Evolutionary conservation across 2,888 invertebrate species (phyloP).

Genomic region (Malachius bipustulatus): DNA sequence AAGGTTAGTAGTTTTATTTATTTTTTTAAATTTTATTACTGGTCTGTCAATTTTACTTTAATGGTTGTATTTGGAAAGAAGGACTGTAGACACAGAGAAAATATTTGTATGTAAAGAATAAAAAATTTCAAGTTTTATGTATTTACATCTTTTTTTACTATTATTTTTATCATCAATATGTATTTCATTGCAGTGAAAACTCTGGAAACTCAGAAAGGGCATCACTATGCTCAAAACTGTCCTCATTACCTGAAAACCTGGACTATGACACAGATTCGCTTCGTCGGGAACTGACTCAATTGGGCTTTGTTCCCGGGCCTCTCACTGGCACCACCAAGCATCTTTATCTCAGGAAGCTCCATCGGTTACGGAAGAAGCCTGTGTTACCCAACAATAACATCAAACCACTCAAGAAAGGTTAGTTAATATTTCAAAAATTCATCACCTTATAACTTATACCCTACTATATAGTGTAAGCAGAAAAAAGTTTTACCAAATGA

Average conservation of each 20-base stretch:
- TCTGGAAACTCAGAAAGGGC: slow-evolving; percentile 23
- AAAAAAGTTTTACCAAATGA: too few relatives aligned
- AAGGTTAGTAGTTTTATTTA: too few relatives aligned
- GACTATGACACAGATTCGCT: slow-evolving; percentile 57
- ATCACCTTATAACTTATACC: too few relatives aligned
- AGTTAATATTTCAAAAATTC: too few relatives aligned
- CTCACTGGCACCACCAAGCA: slow-evolving; percentile 65
- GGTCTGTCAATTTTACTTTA: background rate
- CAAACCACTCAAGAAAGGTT: slow-evolving; percentile 25
- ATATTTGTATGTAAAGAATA: background rate
- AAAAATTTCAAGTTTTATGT: too few relatives aligned
- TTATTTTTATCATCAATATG: background rate
- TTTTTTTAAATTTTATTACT: too few relatives aligned
- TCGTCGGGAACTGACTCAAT: slow-evolving; percentile 47
- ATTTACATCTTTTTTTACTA: slow-evolving; percentile 10
- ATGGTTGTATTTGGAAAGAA: background rate
- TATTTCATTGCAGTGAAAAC: slow-evolving; percentile 20
- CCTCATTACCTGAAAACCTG: slow-evolving; percentile 45
- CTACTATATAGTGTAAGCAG: too few relatives aligned
- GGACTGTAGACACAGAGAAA: background rate
- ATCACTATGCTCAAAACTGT: slow-evolving; percentile 24
- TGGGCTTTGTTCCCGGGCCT: slow-evolving; percentile 68
- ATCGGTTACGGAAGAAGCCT: slow-evolving; percentile 38
- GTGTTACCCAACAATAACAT: slow-evolving; percentile 4
- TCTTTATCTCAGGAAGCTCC: slow-evolving; percentile 62